Percentiles rank a stretch among this genome's conserved stretches.
Evolutionary conservation across 2,888 invertebrate species (phyloP).

Genomic region (Atethmia centrago): DNA sequence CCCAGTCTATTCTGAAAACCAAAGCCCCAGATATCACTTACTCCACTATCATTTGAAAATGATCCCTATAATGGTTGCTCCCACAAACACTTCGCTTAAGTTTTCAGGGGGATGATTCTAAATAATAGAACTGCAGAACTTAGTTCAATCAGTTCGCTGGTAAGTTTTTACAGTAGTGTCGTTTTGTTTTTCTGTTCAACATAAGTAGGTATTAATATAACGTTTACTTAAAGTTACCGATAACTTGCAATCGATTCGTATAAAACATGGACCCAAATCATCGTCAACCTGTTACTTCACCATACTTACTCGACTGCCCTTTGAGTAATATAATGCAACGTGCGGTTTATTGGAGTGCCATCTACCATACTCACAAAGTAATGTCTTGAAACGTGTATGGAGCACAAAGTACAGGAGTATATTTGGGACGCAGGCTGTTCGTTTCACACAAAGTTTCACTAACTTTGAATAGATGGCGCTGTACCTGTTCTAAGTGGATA

Average conservation of each 20-base stretch:
- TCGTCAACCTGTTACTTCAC: background rate
- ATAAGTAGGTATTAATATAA: background rate
- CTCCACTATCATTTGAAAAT: background rate
- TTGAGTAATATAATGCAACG: background rate
- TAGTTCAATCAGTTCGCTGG: background rate
- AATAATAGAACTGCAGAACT: background rate
- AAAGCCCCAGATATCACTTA: background rate
- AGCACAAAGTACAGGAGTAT: slow-evolving; percentile 1
- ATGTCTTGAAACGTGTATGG: background rate
- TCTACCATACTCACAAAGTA: slow-evolving; percentile 44
- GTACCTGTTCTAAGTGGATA: slow-evolving; percentile 7
- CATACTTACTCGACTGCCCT: background rate
- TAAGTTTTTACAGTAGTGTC: background rate
- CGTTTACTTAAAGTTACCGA: background rate
- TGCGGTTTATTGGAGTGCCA: slow-evolving; percentile 43
- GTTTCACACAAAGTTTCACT: slow-evolving; percentile 35
- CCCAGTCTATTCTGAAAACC: background rate
- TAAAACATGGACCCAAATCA: background rate
- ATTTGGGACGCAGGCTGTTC: slow-evolving; percentile 2
- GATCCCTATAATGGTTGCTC: too few relatives aligned
- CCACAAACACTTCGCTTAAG: background rate
- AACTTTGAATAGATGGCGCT: slow-evolving; percentile 60
- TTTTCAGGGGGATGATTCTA: background rate
- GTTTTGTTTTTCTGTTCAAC: background rate
- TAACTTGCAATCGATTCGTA: background rate